Evolutionary conservation across 2,113 vertebrate genomes (phyloP), one percentile per base, ranked within the genome.

Genomic region (Camelus bactrianus): DNA sequence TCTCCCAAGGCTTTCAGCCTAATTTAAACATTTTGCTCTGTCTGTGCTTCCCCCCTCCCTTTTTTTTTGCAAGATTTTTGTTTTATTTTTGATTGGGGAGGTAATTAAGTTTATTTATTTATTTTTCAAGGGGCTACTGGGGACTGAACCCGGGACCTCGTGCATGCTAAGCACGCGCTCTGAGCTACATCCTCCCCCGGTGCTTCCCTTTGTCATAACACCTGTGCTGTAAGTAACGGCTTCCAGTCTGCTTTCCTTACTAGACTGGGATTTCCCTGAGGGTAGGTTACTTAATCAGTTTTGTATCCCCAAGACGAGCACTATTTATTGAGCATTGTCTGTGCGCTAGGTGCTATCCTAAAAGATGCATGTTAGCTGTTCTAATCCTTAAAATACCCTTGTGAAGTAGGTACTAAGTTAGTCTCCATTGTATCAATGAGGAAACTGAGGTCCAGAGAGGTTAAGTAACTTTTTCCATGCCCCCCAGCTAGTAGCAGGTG

Each of bases 361-460:
- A 89, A 80, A 48, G 64, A 75, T 32, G 46, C 54, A n/a, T 50
- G 32, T 76, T 77, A 87, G 50, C 26, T 91, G 16, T 7, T 77
- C 60, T 88, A 70, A 60, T 93, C 46, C 20, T 93, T 89, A 88
- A 84, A 52, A 80, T 65, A 52, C 4, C 3, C 42, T 93, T 92
- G 32, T 50, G 64, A 75, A 4, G 32, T 54, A 80, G 24, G 15
- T 64, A 52, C 42, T 92, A 73, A 62, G 70, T 80, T 96, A 76
- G 46, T 88, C n/a, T 81, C 2, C 7, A n/a, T 46, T 50, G 35
- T 85, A 69, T 48, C 60, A 92, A 1, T 56, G 65, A 91, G 19
- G 22, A 89, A 75, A 72, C 3, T 15, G 16, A 87, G 54, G 28
- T 24, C 35, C 26, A 64, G 77, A 69, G 56, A 26, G 7, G 2